Evolutionary conservation across 2,113 vertebrate species (phyloP).

Genomic region (Ictidomys tridecemlineatus): DNA sequence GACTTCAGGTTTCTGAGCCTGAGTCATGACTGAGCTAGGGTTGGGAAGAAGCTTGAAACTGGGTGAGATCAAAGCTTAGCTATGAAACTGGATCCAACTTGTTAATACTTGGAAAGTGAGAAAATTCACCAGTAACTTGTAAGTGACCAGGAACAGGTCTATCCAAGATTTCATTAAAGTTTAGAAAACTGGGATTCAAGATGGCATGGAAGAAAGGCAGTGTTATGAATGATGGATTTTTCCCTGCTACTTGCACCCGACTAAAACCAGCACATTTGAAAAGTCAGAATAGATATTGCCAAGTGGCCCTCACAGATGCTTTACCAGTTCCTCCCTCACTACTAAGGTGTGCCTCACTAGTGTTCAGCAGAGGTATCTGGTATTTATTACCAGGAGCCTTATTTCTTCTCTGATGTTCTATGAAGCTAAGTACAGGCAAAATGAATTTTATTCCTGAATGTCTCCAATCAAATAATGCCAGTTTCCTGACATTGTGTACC

Average conservation of each 20-base stretch:
- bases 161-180: background rate
- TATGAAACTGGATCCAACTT: background rate
- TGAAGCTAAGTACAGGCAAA: background rate
- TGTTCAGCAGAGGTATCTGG: background rate
- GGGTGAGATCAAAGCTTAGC: background rate
- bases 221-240: background rate
- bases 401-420: background rate
- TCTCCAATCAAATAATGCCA: background rate
- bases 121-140: conserved; percentile 1
- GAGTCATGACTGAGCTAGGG: background rate
- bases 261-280: background rate
- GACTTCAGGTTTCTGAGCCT: background rate
- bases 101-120: conserved; percentile 8
- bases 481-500: background rate
- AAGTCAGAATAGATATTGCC: background rate
- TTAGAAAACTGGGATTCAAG: background rate
- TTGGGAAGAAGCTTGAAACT: background rate
- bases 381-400: background rate
- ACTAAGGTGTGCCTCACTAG: background rate
- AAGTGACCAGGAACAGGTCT: background rate
- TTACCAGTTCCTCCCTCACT: background rate
- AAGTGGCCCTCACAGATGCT: background rate
- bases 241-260: background rate
- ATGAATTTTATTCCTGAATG: background rate
- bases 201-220: background rate